A percentile compares a stretch with the other conserved stretches of the same genome.
Evolutionary conservation across 2,797 vertebrate species (phyloP).

Genomic region (Sciurus carolinensis): DNA sequence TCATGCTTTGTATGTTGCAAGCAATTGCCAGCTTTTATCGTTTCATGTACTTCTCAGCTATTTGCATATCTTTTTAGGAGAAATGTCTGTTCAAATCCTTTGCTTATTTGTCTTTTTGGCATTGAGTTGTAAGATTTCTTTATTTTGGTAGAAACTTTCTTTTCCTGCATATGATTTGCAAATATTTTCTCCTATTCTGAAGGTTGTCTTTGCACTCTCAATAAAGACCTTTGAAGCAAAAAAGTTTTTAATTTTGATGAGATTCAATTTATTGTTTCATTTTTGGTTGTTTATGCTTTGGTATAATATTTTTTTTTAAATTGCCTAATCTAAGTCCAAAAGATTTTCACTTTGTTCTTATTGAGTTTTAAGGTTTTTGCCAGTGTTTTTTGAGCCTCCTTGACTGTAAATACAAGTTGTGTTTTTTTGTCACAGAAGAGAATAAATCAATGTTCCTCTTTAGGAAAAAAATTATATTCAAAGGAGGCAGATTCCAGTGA

Average conservation of each 20-base stretch:
- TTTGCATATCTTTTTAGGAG: conserved; percentile 41
- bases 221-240: conserved; percentile 12
- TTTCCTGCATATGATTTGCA: neutral
- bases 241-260: conserved; percentile 36
- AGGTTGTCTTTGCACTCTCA: conserved; percentile 18
- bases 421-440: neutral
- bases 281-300: neutral
- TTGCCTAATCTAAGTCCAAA: neutral
- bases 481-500: neutral
- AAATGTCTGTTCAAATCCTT: neutral
- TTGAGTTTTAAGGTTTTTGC: conserved; percentile 15
- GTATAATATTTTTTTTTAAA: neutral
- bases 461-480: neutral
- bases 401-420: neutral
- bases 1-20: conserved; percentile 54
- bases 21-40: conserved; percentile 26
- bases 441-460: neutral
- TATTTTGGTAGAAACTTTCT: neutral
- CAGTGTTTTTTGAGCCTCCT: neutral
- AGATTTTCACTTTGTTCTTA: conserved; percentile 20
- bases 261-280: neutral
- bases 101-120: neutral
- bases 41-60: neutral
- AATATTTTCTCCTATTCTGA: conserved; percentile 9
- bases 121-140: neutral